Conservation (phyloP, 1,140 invertebrate species). For the Mylabris phalerata region DNA sequence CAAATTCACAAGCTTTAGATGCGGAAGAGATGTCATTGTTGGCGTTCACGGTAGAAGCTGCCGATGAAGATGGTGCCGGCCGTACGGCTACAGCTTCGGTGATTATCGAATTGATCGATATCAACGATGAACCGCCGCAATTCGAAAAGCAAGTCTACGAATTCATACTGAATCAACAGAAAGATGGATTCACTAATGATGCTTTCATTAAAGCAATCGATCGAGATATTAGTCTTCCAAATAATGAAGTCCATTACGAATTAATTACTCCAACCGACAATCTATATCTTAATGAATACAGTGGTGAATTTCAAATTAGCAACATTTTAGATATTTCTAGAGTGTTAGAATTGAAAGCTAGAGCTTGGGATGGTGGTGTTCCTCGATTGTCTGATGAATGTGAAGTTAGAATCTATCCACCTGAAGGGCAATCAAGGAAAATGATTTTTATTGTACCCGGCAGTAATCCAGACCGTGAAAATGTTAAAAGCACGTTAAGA, state of each 20-base stretch:
- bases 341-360: slow-evolving; percentile 45
- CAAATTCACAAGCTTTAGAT: slow-evolving; percentile 69
- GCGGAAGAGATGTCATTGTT: slow-evolving; percentile 53
- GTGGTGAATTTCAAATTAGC: slow-evolving; percentile 54
- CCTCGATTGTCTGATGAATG: slow-evolving; percentile 62
- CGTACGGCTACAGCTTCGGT: slow-evolving; percentile 64
- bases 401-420: slow-evolving; percentile 59
- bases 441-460: slow-evolving; percentile 74
- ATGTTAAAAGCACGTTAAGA: slow-evolving; percentile 64
- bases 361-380: slow-evolving; percentile 74
- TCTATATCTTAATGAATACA: slow-evolving; percentile 60
- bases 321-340: slow-evolving; percentile 11
- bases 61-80: slow-evolving; percentile 76
- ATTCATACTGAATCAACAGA: slow-evolving; percentile 68
- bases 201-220: slow-evolving; percentile 74
- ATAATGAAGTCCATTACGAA: slow-evolving; percentile 80
- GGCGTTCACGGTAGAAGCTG: slow-evolving; percentile 69
- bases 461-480: slow-evolving; percentile 58
- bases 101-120: slow-evolving; percentile 68
- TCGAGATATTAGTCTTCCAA: slow-evolving; percentile 74
- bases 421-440: slow-evolving; percentile 58
- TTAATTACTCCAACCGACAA: slow-evolving; percentile 47
- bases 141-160: slow-evolving; percentile 77
- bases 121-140: slow-evolving; percentile 80
- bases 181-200: slow-evolving; percentile 62